Percentiles rank a stretch among this genome's conserved stretches.
Conservation (phyloP, 2,888 invertebrate genomes). For the Volucella zonaria region DNA sequence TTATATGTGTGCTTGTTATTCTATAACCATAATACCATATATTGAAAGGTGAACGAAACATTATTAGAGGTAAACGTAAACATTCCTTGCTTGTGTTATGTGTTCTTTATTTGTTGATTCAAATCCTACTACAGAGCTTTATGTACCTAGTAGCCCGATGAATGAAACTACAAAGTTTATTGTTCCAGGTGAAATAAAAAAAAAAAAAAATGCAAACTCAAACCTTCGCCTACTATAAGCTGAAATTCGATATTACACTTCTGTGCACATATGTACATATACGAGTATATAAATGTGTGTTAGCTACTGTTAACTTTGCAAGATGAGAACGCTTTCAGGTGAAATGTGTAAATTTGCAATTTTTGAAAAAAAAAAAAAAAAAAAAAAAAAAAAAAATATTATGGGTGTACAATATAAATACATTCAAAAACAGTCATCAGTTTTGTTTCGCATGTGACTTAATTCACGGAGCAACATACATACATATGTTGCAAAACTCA, state of each 20-base stretch:
- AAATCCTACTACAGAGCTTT: slow-evolving; percentile 19
- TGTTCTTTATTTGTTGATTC: background rate
- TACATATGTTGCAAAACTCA: too few relatives aligned
- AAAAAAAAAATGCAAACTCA: slow-evolving; percentile 20
- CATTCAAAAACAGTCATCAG: too few relatives aligned
- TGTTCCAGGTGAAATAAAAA: slow-evolving; percentile 49
- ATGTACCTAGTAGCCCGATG: slow-evolving; percentile 23
- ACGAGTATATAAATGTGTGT: background rate
- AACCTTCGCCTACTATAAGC: slow-evolving; percentile 43
- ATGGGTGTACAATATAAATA: too few relatives aligned
- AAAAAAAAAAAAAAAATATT: too few relatives aligned
- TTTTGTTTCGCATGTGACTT: too few relatives aligned
- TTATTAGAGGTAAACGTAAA: slow-evolving; percentile 25
- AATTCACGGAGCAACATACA: too few relatives aligned
- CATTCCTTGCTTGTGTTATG: slow-evolving; percentile 8
- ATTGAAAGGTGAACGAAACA: slow-evolving; percentile 51
- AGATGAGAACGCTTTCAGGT: slow-evolving; percentile 4
- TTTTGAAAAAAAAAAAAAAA: too few relatives aligned
- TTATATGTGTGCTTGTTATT: background rate
- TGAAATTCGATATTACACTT: slow-evolving; percentile 43
- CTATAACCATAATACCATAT: background rate
- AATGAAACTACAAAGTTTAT: slow-evolving; percentile 57
- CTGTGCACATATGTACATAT: slow-evolving; percentile 7
- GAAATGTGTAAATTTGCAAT: too few relatives aligned
- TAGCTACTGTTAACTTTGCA: slow-evolving; percentile 34